A percentile compares a stretch with the other conserved stretches of the same genome.
Evolutionary conservation across 1,140 invertebrate species (phyloP).

Genomic region (Bradysia coprophila): DNA sequence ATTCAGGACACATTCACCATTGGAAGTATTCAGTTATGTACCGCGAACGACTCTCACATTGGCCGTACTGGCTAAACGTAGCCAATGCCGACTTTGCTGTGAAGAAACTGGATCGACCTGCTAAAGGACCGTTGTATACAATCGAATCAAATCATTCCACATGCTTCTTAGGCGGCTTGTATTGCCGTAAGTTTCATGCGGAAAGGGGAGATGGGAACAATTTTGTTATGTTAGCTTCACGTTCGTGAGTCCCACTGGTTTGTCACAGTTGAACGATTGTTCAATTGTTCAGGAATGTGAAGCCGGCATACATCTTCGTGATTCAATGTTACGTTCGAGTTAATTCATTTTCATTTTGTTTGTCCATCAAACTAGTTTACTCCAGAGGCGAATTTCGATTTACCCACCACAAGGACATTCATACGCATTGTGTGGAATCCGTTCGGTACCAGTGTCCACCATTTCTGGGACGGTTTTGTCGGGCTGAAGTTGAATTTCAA

Average conservation of each 20-base stretch:
- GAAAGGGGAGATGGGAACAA: too few species aligned
- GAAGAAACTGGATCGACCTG: conserved; percentile 23
- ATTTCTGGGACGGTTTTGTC: conserved; percentile 31
- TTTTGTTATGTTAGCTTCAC: too few species aligned
- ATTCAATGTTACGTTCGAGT: too few species aligned
- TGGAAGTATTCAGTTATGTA: conserved; percentile 52
- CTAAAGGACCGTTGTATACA: conserved; percentile 22
- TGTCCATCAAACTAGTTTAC: conserved; percentile 4
- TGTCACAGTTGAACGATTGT: too few species aligned
- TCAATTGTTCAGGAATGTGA: too few species aligned
- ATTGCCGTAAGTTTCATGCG: conserved; percentile 43
- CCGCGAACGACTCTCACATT: conserved; percentile 37
- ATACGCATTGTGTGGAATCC: conserved; percentile 33
- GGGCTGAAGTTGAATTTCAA: conserved; percentile 37
- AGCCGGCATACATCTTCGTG: too few species aligned
- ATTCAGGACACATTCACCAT: conserved; percentile 42
- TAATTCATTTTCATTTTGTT: conserved; percentile 4
- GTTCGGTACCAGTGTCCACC: conserved; percentile 42
- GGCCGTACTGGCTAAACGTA: conserved; percentile 37
- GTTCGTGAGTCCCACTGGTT: too few species aligned
- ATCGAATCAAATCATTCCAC: conserved; percentile 42
- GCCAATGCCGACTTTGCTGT: conserved; percentile 36
- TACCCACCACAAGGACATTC: conserved; percentile 34
- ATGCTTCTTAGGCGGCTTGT: conserved; percentile 34
- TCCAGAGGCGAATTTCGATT: conserved; percentile 25